Percentiles rank a stretch among this genome's conserved stretches.
Conservation (phyloP, 2,797 vertebrate genomes). For the Poeciliopsis infans region DNA sequence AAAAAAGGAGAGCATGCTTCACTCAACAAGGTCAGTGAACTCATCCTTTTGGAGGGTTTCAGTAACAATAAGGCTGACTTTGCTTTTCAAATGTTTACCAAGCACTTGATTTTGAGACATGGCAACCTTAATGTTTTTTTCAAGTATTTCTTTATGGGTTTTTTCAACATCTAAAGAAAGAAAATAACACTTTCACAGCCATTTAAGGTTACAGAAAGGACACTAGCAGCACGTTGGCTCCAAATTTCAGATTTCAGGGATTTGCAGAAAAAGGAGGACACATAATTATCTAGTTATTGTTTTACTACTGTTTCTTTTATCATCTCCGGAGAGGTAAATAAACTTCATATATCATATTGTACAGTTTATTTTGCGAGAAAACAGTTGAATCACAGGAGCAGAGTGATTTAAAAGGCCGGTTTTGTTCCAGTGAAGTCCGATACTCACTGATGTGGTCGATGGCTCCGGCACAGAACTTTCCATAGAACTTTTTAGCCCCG, state of each 20-base stretch:
- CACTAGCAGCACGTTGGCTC: no score
- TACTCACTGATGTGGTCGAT: constrained; percentile 99
- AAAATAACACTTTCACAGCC: not conserved
- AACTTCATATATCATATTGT: not conserved
- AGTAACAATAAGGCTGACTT: not conserved
- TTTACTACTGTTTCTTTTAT: no score
- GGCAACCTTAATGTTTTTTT: not conserved
- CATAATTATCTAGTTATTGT: not conserved
- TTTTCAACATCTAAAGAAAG: not conserved
- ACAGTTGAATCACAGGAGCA: not conserved
- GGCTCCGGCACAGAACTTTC: constrained; percentile 97
- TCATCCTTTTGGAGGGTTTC: not conserved
- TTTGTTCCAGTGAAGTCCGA: not conserved
- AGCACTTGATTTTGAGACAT: not conserved
- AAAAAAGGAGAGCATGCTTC: not conserved
- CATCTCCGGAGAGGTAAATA: no score
- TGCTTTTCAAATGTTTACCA: not conserved
- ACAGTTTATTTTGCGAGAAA: not conserved
- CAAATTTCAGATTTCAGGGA: not conserved
- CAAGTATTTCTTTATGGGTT: not conserved
- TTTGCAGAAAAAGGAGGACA: not conserved
- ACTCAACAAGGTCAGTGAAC: not conserved
- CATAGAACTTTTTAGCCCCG: constrained; percentile 97
- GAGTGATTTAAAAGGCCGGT: not conserved
- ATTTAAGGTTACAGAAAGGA: not conserved